phyloP scores from a whole-genome alignment of 1,140 invertebrate genomes.

The Anadara kagoshimensis region DNA sequence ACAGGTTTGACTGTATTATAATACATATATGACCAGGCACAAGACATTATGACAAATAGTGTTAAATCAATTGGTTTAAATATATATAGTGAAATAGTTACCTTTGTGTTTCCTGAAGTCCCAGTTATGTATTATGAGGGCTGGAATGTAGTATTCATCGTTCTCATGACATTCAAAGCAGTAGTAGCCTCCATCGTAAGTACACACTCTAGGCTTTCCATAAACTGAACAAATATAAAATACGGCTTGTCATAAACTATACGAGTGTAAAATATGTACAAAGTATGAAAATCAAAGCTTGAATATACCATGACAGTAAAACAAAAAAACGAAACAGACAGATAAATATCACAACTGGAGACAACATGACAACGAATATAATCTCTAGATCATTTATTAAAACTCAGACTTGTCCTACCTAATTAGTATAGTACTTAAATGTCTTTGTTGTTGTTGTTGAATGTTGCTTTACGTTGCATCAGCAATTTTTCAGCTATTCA shows the following conservation, averaged over 20 bases:
- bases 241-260: no score
- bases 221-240: slow-evolving; percentile 77
- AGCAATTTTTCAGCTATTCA: no score
- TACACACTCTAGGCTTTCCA: slow-evolving; percentile 86
- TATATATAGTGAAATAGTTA: slow-evolving; percentile 66
- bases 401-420: no score
- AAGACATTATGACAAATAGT: background rate
- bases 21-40: background rate
- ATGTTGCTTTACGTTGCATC: no score
- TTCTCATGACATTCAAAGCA: slow-evolving; percentile 90
- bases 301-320: no score
- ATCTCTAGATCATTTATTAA: background rate
- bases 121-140: slow-evolving; percentile 94
- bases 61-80: background rate
- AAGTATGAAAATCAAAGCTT: no score
- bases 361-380: background rate
- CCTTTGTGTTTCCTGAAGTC: slow-evolving; percentile 91
- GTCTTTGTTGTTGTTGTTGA: no score
- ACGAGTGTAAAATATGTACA: no score
- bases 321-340: no score
- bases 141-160: slow-evolving; percentile 86
- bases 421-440: no score
- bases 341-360: no score
- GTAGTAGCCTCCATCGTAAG: slow-evolving; percentile 89
- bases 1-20: no score